Conservation (phyloP, 2,797 vertebrate species). For the Falco biarmicus region DNA sequence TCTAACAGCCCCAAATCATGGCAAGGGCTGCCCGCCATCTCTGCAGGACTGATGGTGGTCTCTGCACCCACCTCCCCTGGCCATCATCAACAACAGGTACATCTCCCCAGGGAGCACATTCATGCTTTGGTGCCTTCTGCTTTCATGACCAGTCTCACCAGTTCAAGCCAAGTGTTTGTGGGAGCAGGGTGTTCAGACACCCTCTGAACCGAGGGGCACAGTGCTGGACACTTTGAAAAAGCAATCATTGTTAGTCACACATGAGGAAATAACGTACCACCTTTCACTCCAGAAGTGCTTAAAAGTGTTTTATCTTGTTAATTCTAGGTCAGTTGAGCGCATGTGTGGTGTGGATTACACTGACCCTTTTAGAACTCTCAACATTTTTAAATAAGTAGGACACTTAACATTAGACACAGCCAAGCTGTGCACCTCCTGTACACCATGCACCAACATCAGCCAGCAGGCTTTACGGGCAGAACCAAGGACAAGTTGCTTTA, state of each 20-base stretch:
- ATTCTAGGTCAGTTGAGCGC: background rate
- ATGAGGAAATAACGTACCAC: accelerated
- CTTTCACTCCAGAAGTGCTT: background rate
- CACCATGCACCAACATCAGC: background rate
- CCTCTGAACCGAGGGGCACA: accelerated
- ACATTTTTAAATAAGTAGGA: constrained; percentile 30
- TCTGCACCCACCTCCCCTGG: background rate
- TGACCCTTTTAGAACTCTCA: constrained; percentile 12
- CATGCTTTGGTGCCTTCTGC: background rate
- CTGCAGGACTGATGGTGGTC: background rate
- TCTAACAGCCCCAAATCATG: accelerated
- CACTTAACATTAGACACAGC: background rate
- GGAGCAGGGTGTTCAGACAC: accelerated
- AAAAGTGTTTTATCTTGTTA: background rate
- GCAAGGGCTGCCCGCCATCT: accelerated
- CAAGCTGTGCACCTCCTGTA: background rate
- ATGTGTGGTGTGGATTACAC: constrained; percentile 20
- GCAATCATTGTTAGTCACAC: background rate
- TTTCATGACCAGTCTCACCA: background rate
- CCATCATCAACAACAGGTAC: accelerated
- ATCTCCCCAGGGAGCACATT: background rate
- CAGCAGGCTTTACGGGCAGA: background rate
- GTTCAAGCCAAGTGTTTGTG: background rate
- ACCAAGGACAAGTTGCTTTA: background rate
- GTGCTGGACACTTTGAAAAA: background rate